Percentiles rank a stretch among this genome's conserved stretches.
phyloP scores from a whole-genome alignment of 1,140 invertebrate species.

The Radopholus similis region DNA sequence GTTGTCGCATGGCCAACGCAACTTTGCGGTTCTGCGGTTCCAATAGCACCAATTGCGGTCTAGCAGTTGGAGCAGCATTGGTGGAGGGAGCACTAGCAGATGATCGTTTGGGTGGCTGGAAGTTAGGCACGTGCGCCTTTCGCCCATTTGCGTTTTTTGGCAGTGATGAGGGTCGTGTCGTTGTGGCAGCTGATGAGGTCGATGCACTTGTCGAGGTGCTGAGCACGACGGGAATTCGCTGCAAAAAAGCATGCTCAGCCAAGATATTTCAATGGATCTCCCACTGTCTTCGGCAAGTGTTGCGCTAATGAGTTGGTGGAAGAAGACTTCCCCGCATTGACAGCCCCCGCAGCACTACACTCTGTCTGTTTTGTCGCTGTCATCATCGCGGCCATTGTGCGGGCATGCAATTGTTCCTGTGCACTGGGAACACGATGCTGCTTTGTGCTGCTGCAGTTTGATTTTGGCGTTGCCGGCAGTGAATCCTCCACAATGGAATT shows the following conservation, averaged over 20 bases:
- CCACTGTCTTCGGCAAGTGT: not conserved
- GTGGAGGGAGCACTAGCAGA: not conserved
- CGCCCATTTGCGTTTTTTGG: not conserved
- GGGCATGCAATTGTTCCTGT: not conserved
- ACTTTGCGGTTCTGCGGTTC: conserved; percentile 14
- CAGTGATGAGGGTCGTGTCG: not conserved
- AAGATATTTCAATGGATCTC: not conserved
- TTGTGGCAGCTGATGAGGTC: not conserved
- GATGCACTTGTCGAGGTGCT: not conserved
- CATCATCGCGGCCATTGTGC: not conserved
- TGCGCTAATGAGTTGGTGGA: too few species aligned
- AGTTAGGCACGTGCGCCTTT: not conserved
- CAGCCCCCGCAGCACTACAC: not conserved
- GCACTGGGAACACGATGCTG: not conserved
- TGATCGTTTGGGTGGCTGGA: too few species aligned
- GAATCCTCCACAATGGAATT: not conserved
- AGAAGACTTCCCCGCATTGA: not conserved
- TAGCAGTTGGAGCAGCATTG: not conserved
- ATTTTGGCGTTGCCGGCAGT: not conserved
- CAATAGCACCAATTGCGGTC: not conserved
- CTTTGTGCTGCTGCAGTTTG: not conserved
- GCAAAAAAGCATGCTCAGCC: not conserved
- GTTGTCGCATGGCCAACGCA: conserved; percentile 7
- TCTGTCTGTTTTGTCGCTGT: not conserved
- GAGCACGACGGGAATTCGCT: not conserved